A percentile compares a stretch with the other conserved stretches of the same genome.
Conservation (phyloP, 2,797 vertebrate genomes). For the Pitangus sulphuratus region DNA sequence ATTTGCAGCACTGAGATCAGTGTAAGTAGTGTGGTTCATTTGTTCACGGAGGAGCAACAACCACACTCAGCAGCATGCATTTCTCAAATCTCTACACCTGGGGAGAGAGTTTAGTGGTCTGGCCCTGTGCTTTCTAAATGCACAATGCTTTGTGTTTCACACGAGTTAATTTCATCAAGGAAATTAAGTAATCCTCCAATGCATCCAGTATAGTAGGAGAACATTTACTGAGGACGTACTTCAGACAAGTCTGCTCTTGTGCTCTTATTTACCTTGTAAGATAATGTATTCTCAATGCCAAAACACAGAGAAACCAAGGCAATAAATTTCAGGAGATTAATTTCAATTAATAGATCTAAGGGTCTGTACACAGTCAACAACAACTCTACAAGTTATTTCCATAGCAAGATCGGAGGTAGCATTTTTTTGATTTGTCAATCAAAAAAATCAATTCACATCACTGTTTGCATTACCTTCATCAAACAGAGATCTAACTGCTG, state of each 20-base stretch:
- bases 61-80: not conserved
- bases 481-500: not conserved
- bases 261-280: not conserved
- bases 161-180: not conserved
- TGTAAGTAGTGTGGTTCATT: not conserved
- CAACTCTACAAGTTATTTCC: not conserved
- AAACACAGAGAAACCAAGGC: conserved; percentile 4
- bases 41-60: conserved; percentile 2
- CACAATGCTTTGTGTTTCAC: not conserved
- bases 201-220: not conserved
- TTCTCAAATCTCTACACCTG: not conserved
- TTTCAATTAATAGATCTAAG: not conserved
- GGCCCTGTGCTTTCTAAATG: not conserved
- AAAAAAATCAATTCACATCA: not conserved
- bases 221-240: not conserved
- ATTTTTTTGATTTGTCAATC: not conserved
- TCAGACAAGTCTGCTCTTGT: conserved; percentile 14
- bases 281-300: not conserved
- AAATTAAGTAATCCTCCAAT: not conserved
- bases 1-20: not conserved
- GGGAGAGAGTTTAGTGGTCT: not conserved
- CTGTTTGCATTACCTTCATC: not conserved
- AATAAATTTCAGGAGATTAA: not conserved
- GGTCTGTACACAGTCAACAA: not conserved
- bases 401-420: not conserved